A percentile compares a stretch with the other conserved stretches of the same genome.
Evolutionary conservation across 2,113 vertebrate genomes (phyloP).

Genomic region (Leptobrachium ailaonicum): DNA sequence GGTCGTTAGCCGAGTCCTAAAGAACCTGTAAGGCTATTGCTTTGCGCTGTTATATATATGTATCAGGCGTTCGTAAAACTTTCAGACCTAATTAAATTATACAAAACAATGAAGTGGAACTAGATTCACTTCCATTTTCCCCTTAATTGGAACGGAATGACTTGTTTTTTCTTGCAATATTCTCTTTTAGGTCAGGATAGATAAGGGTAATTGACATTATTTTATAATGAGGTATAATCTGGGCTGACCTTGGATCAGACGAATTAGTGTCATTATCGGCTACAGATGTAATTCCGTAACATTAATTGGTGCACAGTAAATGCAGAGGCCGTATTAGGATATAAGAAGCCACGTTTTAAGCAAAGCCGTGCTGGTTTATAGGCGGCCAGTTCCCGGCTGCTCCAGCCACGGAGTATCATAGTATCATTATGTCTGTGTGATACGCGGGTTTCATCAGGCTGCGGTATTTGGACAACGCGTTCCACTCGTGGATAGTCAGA

Average conservation of each 20-base stretch:
- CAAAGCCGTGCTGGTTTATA: too few relatives aligned
- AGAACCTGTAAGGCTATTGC: not conserved
- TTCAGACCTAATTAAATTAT: not conserved
- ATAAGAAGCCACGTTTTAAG: not conserved
- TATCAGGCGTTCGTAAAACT: not conserved
- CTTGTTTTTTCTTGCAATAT: not conserved
- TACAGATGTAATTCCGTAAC: not conserved
- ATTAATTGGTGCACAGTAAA: not conserved
- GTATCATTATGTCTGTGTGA: too few relatives aligned
- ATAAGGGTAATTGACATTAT: conserved; percentile 4
- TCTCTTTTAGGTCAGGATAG: not conserved
- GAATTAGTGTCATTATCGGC: not conserved
- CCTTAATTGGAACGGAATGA: not conserved
- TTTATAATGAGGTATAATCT: not conserved
- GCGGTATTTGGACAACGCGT: too few relatives aligned
- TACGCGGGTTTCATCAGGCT: too few relatives aligned
- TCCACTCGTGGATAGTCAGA: too few relatives aligned
- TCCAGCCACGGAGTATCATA: too few relatives aligned
- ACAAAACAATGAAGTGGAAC: not conserved
- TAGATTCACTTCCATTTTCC: not conserved
- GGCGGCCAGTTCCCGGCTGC: too few relatives aligned
- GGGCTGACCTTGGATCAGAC: conserved; percentile 4
- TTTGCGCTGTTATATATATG: not conserved
- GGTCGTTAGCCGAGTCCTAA: not conserved
- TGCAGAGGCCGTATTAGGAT: not conserved